Conservation (phyloP, 2,888 invertebrate genomes). For the Oscheius onirici region DNA sequence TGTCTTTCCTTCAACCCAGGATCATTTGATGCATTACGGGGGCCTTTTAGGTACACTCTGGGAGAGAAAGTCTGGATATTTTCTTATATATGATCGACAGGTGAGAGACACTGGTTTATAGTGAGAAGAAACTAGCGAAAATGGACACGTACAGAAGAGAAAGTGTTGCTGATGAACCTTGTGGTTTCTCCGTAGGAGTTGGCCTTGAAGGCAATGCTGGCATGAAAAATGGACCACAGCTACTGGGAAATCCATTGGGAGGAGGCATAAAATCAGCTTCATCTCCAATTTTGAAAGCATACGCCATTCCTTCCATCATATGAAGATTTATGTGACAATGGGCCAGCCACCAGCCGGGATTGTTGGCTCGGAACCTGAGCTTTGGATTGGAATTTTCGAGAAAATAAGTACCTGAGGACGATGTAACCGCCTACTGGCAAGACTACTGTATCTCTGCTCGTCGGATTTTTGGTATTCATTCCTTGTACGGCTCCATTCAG, state of each 20-base stretch:
- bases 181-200: not conserved
- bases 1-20: too few relatives aligned
- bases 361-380: slow-evolving; percentile 69
- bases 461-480: slow-evolving; percentile 61
- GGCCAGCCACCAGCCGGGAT: slow-evolving; percentile 71
- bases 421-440: slow-evolving; percentile 72
- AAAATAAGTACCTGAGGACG: slow-evolving; percentile 55
- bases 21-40: not conserved
- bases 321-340: slow-evolving; percentile 69
- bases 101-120: not conserved
- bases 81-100: not conserved
- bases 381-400: not conserved
- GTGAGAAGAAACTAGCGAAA: not conserved
- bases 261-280: slow-evolving; percentile 15
- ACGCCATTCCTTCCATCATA: slow-evolving; percentile 69
- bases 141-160: not conserved
- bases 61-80: not conserved
- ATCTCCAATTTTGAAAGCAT: slow-evolving; percentile 50
- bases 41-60: not conserved
- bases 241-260: slow-evolving; percentile 5
- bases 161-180: not conserved
- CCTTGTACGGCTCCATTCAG: slow-evolving; percentile 53
- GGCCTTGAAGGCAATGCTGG: not conserved
- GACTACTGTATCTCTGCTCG: slow-evolving; percentile 70
- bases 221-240: slow-evolving; percentile 16